Conservation (phyloP, 2,888 invertebrate genomes). For the Drosophila rellima region DNA sequence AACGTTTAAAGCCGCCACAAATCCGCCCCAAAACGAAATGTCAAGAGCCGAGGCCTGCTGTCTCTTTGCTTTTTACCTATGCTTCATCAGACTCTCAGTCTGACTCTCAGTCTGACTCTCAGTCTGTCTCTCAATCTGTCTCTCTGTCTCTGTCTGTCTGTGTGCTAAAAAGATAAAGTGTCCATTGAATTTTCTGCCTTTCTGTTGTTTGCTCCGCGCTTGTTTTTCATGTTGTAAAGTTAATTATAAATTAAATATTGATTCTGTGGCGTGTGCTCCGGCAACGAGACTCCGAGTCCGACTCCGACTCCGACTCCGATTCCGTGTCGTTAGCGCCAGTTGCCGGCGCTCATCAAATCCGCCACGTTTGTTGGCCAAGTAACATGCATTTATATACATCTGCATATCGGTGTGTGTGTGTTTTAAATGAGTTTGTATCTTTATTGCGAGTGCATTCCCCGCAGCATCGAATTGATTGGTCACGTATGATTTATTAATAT, state of each 20-base stretch:
- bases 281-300: conserved; percentile 13
- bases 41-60: conserved; percentile 48
- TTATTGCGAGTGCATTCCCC: conserved; percentile 22
- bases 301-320: not conserved
- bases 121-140: conserved; percentile 5
- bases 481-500: conserved; percentile 80
- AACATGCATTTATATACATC: not conserved
- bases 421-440: conserved; percentile 18
- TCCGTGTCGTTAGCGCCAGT: conserved; percentile 35
- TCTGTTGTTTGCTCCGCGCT: conserved; percentile 50
- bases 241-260: conserved; percentile 86
- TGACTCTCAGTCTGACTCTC: conserved; percentile 3
- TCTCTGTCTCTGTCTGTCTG: conserved; percentile 17
- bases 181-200: conserved; percentile 11
- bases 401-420: conserved; percentile 4
- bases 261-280: conserved; percentile 75
- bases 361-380: conserved; percentile 29
- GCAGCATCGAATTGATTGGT: conserved; percentile 75
- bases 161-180: conserved; percentile 73
- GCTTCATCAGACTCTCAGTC: conserved; percentile 7
- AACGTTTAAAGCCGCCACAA: conserved; percentile 84
- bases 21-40: conserved; percentile 68
- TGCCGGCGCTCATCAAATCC: conserved; percentile 53
- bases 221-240: conserved; percentile 83
- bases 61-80: conserved; percentile 25